These are phyloP conservation scores for Poecilia velifera DNA, from an alignment of 2,797 vertebrate genomes.

Conservation along the genomic window DNA sequence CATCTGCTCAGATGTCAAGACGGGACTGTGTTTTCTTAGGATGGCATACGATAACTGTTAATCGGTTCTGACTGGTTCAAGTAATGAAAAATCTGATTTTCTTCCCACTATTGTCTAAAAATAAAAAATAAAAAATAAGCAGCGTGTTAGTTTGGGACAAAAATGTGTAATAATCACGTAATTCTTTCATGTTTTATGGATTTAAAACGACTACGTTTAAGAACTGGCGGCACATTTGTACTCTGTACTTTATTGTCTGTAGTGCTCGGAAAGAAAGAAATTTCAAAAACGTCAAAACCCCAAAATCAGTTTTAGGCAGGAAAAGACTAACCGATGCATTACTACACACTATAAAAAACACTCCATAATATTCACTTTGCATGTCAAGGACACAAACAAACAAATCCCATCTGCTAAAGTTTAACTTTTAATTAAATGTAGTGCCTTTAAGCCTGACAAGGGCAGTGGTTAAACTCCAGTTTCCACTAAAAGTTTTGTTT, in stretches of 20 bases:
- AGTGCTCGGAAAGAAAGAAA: not conserved
- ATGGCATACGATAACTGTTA: not conserved
- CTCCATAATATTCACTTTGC: not conserved
- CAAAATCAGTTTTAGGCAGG: not conserved
- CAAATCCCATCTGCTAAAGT: not conserved
- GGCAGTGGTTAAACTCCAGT: slow-evolving; percentile 49
- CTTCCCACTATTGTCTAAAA: not conserved
- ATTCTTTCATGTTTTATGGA: not conserved
- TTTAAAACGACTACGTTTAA: not conserved
- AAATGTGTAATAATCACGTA: not conserved
- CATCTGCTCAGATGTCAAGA: slow-evolving; percentile 12
- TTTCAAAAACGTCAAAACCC: not conserved
- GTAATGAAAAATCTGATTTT: not conserved
- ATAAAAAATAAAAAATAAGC: not conserved
- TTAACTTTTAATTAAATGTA: not conserved
- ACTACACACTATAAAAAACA: not conserved
- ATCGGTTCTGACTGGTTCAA: not conserved
- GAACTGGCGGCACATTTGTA: no score
- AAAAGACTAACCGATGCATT: not conserved
- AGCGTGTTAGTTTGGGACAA: not conserved
- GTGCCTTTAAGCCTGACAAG: not conserved
- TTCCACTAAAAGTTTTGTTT: slow-evolving; percentile 41
- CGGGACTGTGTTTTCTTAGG: slow-evolving; percentile 10
- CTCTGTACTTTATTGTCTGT: no score
- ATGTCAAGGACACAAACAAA: not conserved